Evolutionary conservation across 2,797 vertebrate species (phyloP), one percentile per base, ranked within the genome.

Genomic region (Orestias chungarensis): DNA sequence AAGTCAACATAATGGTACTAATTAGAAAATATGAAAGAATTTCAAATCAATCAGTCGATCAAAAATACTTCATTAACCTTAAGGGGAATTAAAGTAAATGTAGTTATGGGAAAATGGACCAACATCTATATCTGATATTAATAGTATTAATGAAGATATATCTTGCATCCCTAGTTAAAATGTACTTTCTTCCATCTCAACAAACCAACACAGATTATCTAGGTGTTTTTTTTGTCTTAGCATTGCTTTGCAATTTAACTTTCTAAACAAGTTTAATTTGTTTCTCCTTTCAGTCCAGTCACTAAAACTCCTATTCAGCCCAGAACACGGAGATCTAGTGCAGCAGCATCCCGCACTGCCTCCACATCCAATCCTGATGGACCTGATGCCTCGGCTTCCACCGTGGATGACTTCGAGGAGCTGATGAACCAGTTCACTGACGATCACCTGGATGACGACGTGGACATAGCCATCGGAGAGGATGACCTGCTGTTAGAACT

Each of bases 371-470:
- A 91, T 72, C 46, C 90, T 71, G 6, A 75, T 0, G 31, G 91
- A 71, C 46, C 90, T 71, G 6, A 75, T 0, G 31, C 71, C 90
- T 14, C 88, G 70, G 50, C 86, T 76, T 76, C 96, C 0, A 82
- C 94, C 1, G 90, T 96, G 54, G 97, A 99, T 1, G 96, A 99
- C 72, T 97, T 99, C 1, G 98, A 99, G 52, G 95, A 97, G 35
- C 90, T 99, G 33, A 96, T 99, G 75, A 97, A 94, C 86, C 96
- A 98, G 87, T 98, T 99, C 90, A 96, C 96, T 0, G 96, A 95
- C 25, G 96, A 96, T 74, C 96, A 96, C 64, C 88, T 97, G 70
- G 96, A 96, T 80, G 96, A 93, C 7, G 96, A 97, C 8, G 93
- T 97, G 14, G 97, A 99, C 77, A 94, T 96, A 0, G 95, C 92